Percentiles rank a stretch among this genome's conserved stretches.
Evolutionary conservation across 2,113 vertebrate genomes (phyloP).

Genomic region (Forbesichthys papilliferus): DNA sequence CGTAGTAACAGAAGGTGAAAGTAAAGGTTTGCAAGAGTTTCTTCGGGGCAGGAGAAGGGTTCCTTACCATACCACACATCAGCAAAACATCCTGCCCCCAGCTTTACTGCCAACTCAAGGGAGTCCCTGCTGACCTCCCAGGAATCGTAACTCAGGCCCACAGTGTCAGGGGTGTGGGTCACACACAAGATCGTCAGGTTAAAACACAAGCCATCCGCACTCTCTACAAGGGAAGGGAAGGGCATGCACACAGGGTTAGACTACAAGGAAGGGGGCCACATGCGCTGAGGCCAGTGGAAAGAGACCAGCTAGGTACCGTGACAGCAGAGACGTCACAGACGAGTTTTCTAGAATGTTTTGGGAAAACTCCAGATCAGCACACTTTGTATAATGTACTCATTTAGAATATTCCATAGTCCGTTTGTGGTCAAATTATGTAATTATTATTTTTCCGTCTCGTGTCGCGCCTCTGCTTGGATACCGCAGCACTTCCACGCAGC

Average conservation of each 20-base stretch:
- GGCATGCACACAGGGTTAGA: conserved; percentile 72
- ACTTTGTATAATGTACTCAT: background rate
- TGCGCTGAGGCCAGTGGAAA: conserved; percentile 86
- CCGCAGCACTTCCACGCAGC: background rate
- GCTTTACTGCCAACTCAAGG: conserved; percentile 90
- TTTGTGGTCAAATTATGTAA: conserved; percentile 9
- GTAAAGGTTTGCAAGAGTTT: too few relatives aligned
- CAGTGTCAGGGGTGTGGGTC: conserved; percentile 91
- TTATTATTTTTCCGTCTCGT: conserved; percentile 12
- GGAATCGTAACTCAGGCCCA: conserved; percentile 97
- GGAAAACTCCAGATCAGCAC: conserved; percentile 19
- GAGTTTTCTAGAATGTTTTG: background rate
- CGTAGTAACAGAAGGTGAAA: too few relatives aligned
- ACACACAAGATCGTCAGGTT: conserved; percentile 94
- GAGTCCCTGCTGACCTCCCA: conserved; percentile 92
- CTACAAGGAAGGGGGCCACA: conserved; percentile 88
- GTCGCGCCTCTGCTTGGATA: conserved; percentile 27
- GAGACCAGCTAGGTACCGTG: conserved; percentile 53
- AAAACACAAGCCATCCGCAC: conserved; percentile 98
- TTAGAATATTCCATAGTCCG: conserved; percentile 2
- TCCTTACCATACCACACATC: conserved; percentile 98
- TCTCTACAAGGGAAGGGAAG: conserved; percentile 87
- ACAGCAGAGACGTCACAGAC: conserved; percentile 35
- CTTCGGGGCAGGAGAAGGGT: conserved; percentile 4
- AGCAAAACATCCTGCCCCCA: conserved; percentile 98